A percentile compares a stretch with the other conserved stretches of the same genome.
Evolutionary conservation across 2,797 vertebrate genomes (phyloP).

Genomic region (Eulemur coronatus): DNA sequence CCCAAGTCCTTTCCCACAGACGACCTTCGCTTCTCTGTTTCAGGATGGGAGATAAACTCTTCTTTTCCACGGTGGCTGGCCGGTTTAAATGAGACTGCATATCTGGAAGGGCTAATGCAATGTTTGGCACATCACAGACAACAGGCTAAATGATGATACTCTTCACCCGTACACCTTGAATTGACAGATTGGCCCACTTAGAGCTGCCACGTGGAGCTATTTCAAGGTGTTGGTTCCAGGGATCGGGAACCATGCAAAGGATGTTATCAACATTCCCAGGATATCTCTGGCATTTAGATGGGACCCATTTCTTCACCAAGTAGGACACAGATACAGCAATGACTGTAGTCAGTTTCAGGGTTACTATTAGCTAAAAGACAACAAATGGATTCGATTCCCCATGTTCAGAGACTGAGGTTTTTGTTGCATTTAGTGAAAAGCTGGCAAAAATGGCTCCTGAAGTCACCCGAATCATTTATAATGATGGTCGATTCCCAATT

Average conservation of each 20-base stretch:
- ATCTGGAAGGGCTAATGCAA: not conserved
- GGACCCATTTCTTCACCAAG: not conserved
- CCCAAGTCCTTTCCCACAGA: accelerated
- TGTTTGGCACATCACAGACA: not conserved
- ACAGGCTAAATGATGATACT: not conserved
- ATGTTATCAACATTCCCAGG: not conserved
- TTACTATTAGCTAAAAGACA: not conserved
- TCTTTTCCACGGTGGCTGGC: not conserved
- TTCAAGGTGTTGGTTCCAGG: not conserved
- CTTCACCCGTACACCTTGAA: not conserved
- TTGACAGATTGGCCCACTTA: not conserved
- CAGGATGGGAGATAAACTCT: not conserved
- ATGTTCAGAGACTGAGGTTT: not conserved
- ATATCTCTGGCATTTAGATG: not conserved
- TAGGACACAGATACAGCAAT: not conserved
- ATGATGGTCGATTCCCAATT: not conserved
- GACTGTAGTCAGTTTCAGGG: not conserved
- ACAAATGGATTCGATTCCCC: not conserved
- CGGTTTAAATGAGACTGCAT: not conserved
- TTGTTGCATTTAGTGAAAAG: not conserved
- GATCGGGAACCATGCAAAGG: not conserved
- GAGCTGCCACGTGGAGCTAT: not conserved
- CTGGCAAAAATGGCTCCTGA: not conserved
- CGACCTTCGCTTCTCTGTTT: not conserved
- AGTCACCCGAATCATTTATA: not conserved